A percentile compares a stretch with the other conserved stretches of the same genome.
phyloP scores from a whole-genome alignment of 2,797 vertebrate species.

The Poeciliopsis turneri region DNA sequence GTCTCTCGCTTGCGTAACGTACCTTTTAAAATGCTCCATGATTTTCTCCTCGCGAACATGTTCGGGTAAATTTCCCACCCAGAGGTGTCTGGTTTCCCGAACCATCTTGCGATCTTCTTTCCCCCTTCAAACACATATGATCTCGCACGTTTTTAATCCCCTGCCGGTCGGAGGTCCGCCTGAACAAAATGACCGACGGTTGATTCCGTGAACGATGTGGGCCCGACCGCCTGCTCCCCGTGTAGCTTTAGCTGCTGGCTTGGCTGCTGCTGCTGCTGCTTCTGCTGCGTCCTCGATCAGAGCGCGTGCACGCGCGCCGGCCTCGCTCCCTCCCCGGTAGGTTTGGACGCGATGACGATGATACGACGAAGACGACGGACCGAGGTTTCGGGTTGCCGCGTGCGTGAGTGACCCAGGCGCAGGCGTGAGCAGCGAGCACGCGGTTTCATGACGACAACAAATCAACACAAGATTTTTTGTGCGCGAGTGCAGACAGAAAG shows the following conservation, averaged over 20 bases:
- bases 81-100: conserved; percentile 99
- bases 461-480: background rate
- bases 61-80: conserved; percentile 99
- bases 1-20: conserved; percentile 79
- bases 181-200: conserved; percentile 79
- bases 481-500: background rate
- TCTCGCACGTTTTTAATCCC: conserved; percentile 76
- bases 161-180: conserved; percentile 76
- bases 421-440: conserved; percentile 16
- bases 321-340: conserved; percentile 16
- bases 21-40: conserved; percentile 99
- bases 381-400: conserved; percentile 40
- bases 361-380: no score
- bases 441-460: background rate
- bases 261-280: background rate
- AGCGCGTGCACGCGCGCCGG: conserved; percentile 39
- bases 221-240: conserved; percentile 59
- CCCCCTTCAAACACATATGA: conserved; percentile 82
- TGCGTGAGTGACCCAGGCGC: conserved; percentile 18
- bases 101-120: conserved; percentile 88
- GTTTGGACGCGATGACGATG: no score
- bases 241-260: conserved; percentile 58
- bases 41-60: conserved; percentile 99
- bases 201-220: conserved; percentile 68
- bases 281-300: conserved; percentile 53